Percentiles rank a stretch among this genome's conserved stretches.
These are phyloP conservation scores for Apogon talboti DNA, from an alignment of 2,797 vertebrate species.

Conservation along the genomic window DNA sequence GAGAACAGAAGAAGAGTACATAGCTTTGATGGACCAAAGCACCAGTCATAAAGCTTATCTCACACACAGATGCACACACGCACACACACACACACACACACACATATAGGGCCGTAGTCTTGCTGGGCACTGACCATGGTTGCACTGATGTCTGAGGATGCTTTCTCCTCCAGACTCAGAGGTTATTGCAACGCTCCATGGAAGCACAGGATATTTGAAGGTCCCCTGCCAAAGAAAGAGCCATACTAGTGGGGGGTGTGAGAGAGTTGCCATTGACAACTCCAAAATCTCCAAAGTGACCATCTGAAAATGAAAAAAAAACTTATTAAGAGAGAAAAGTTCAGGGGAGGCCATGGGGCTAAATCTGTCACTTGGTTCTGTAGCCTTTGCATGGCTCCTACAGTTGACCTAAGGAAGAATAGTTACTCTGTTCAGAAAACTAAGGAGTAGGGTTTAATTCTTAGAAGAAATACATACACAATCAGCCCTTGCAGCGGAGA, in stretches of 20 bases:
- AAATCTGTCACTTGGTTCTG: constrained; percentile 66
- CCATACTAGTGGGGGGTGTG: constrained; percentile 19
- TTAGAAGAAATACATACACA: constrained; percentile 28
- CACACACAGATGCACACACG: constrained; percentile 31
- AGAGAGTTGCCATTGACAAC: constrained; percentile 74
- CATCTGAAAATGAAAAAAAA: constrained; percentile 64
- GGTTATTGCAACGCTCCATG: constrained; percentile 73
- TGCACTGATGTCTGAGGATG: constrained; percentile 66
- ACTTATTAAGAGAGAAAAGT: constrained; percentile 63
- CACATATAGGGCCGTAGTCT: constrained; percentile 41
- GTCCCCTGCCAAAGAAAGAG: constrained; percentile 70
- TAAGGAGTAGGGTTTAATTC: constrained; percentile 50
- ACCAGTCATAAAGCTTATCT: constrained; percentile 74
- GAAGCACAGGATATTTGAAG: constrained; percentile 78
- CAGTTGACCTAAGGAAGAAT: constrained; percentile 55
- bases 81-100: constrained; percentile 19
- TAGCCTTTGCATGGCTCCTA: constrained; percentile 43
- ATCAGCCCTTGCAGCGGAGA: constrained; percentile 15
- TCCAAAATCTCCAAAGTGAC: constrained; percentile 65
- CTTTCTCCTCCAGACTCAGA: constrained; percentile 59
- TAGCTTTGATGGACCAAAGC: constrained; percentile 73
- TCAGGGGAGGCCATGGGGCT: constrained; percentile 57
- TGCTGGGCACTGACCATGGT: constrained; percentile 49
- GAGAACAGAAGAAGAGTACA: constrained; percentile 61
- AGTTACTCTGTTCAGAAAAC: constrained; percentile 50